These are phyloP conservation scores for Acrocephalus scirpaceus DNA, from an alignment of 2,797 vertebrate genomes.

Conservation along the genomic window DNA sequence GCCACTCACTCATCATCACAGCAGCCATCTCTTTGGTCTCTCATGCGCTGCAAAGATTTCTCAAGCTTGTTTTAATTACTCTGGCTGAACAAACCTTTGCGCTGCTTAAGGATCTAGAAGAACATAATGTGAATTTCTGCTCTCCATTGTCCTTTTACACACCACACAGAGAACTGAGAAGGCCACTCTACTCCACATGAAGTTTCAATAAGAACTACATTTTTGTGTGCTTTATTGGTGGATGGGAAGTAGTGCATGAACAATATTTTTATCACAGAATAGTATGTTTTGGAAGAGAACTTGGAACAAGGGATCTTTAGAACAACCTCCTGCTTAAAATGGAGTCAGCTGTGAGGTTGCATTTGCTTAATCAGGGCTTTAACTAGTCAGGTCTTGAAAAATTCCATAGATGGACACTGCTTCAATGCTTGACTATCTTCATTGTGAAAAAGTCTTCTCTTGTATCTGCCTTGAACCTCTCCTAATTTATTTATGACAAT, in stretches of 20 bases:
- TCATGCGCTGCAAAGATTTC: background rate
- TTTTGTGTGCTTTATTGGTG: background rate
- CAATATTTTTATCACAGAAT: background rate
- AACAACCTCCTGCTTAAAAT: background rate
- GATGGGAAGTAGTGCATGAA: background rate
- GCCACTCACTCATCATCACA: background rate
- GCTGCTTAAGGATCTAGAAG: background rate
- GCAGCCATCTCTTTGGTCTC: background rate
- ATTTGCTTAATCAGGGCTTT: background rate
- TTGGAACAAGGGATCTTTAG: background rate
- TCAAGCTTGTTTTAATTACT: background rate
- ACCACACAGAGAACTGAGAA: background rate
- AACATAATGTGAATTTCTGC: background rate
- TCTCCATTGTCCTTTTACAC: background rate
- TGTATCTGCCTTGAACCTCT: background rate
- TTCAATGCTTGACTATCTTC: background rate
- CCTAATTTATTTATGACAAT: background rate
- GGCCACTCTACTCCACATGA: background rate
- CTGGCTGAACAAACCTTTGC: background rate
- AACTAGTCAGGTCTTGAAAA: background rate
- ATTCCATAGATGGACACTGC: background rate
- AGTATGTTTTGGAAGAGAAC: background rate
- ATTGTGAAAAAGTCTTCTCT: background rate
- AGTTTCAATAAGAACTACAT: background rate
- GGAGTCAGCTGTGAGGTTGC: background rate